Conservation (phyloP, 2,113 vertebrate species). For the Lanius collurio region DNA sequence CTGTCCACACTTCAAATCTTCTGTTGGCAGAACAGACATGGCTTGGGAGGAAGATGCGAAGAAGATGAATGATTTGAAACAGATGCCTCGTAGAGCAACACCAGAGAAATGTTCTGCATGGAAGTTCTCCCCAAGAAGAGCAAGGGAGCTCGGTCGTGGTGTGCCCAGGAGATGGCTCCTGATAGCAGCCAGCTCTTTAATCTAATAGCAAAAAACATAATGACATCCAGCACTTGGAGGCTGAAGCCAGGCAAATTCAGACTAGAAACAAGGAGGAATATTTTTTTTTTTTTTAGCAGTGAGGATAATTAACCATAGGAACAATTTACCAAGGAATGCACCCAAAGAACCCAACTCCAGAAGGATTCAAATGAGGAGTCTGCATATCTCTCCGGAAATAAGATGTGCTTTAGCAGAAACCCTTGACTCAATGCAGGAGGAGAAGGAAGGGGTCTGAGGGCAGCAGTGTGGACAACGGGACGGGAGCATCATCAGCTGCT, state of each 20-base stretch:
- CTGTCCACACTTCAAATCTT: background rate
- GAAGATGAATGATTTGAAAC: background rate
- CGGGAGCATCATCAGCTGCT: background rate
- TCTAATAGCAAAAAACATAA: background rate
- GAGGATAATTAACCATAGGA: slow-evolving; percentile 44
- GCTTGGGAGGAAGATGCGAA: background rate
- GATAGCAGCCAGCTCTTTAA: slow-evolving; percentile 23
- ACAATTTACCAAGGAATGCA: slow-evolving; percentile 36
- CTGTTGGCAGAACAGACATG: background rate
- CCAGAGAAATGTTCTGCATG: fast-evolving
- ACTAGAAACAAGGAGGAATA: slow-evolving; percentile 28
- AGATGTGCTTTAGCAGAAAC: background rate
- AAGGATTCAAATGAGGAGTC: slow-evolving; percentile 29
- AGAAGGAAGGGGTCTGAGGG: background rate
- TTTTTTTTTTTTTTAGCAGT: slow-evolving; percentile 14
- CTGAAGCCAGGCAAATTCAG: slow-evolving; percentile 40
- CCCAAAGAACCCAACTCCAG: background rate
- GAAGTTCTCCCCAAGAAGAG: background rate
- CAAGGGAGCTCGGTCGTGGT: background rate
- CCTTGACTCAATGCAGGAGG: fast-evolving
- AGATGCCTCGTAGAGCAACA: background rate
- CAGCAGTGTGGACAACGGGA: background rate
- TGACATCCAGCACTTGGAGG: slow-evolving; percentile 30
- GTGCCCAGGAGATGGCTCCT: background rate
- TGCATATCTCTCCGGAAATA: slow-evolving; percentile 5